Conservation (phyloP, 1,140 invertebrate genomes). For the Papilio xuthus region DNA sequence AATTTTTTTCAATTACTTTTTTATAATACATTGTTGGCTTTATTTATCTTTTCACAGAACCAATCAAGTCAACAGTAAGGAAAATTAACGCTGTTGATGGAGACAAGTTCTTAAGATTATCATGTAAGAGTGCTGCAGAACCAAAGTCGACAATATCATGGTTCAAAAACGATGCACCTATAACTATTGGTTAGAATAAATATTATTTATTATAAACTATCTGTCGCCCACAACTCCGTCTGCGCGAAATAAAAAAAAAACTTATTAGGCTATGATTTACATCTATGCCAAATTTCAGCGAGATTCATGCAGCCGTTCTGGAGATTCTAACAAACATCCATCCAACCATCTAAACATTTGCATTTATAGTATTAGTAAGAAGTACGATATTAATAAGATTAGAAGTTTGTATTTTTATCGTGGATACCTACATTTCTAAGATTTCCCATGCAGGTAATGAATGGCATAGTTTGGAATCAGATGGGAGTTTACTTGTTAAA, state of each 20-base stretch:
- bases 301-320: too few species aligned
- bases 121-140: background rate
- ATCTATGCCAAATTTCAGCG: too few species aligned
- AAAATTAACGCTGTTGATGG: background rate
- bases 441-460: background rate
- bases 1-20: background rate
- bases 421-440: background rate
- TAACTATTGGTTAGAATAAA: background rate
- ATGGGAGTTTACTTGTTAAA: conserved; percentile 8
- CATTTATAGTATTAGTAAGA: too few species aligned
- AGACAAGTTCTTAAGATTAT: background rate
- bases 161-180: background rate
- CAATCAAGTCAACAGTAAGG: background rate
- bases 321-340: too few species aligned
- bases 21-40: background rate
- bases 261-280: too few species aligned
- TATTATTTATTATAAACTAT: background rate
- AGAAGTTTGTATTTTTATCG: background rate
- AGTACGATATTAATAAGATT: too few species aligned
- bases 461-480: background rate
- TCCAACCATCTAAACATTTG: too few species aligned
- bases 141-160: conserved; percentile 7
- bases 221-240: too few species aligned
- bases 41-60: background rate
- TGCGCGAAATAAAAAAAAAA: too few species aligned